Evolutionary conservation across 2,888 invertebrate genomes (phyloP).

Genomic region (Esperia sulphurella): DNA sequence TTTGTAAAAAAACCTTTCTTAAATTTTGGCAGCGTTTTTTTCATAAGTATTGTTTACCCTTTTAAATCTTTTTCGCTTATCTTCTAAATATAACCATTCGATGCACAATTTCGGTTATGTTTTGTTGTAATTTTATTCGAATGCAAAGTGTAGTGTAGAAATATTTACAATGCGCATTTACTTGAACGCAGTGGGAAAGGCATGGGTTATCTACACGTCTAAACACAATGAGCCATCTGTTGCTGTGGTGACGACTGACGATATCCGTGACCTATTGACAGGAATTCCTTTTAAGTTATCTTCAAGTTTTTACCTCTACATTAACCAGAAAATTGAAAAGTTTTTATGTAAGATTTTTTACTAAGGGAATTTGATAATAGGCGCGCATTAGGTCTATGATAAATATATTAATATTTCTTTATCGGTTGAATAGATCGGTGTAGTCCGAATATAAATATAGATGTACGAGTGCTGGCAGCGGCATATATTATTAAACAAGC

Average conservation of each 20-base stretch:
- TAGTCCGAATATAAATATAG: conserved; percentile 42
- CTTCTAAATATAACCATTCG: no score
- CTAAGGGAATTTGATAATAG: no score
- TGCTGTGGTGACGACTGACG: conserved; percentile 52
- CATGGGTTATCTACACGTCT: conserved; percentile 51
- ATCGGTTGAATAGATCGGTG: conserved; percentile 27
- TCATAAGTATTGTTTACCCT: no score
- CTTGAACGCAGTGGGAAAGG: conserved; percentile 17
- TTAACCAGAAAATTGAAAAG: no score
- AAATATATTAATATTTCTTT: conserved; percentile 8
- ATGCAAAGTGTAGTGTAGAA: background rate
- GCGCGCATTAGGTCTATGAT: no score
- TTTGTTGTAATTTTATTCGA: no score
- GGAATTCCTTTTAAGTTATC: conserved; percentile 25
- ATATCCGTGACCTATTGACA: conserved; percentile 55
- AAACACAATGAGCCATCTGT: conserved; percentile 64
- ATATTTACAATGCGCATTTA: background rate
- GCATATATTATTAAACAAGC: conserved; percentile 57
- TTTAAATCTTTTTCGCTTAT: no score
- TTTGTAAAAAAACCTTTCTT: no score
- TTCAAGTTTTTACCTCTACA: conserved; percentile 5
- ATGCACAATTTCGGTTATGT: no score
- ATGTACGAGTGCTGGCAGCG: conserved; percentile 28
- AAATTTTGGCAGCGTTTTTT: no score
- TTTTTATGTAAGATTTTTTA: no score